These are phyloP conservation scores for Nemopilema nomurai DNA, from an alignment of 30 jellyfish, hydroid and myxozoan species.

Conservation along the genomic window DNA sequence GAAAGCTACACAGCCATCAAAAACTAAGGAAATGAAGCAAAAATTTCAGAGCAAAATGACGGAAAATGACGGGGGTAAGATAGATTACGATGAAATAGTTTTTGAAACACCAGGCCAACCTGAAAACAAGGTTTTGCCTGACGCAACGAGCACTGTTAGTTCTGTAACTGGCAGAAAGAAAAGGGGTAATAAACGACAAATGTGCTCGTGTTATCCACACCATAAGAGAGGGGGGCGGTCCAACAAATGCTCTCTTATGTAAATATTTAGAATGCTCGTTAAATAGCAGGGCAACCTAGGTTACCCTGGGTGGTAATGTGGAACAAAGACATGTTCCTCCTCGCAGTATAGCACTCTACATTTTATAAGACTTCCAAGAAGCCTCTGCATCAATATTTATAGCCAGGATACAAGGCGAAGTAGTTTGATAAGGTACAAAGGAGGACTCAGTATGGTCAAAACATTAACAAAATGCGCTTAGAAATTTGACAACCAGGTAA, in stretches of 20 bases:
- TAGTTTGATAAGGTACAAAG: no score
- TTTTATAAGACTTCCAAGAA: no score
- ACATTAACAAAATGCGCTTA: no score
- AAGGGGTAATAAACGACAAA: background rate
- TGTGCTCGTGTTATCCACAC: conserved; percentile 10
- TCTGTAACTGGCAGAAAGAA: background rate
- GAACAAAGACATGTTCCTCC: no score
- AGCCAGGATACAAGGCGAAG: no score
- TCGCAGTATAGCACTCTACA: no score
- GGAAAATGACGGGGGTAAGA: conserved; percentile 29
- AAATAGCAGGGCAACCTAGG: no score
- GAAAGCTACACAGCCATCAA: background rate
- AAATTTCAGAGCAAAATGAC: background rate
- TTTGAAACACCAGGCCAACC: background rate
- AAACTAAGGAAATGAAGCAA: conserved; percentile 1
- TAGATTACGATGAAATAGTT: background rate
- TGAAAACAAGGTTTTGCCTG: background rate
- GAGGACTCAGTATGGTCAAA: no score
- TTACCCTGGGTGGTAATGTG: no score
- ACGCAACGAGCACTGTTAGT: background rate
- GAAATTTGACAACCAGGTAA: no score
- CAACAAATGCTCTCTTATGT: background rate
- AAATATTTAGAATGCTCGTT: background rate
- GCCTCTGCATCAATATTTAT: no score
- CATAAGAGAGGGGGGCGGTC: background rate